A percentile compares a stretch with the other conserved stretches of the same genome.
phyloP scores from a whole-genome alignment of 2,797 vertebrate species.

The Lacerta viridis region DNA sequence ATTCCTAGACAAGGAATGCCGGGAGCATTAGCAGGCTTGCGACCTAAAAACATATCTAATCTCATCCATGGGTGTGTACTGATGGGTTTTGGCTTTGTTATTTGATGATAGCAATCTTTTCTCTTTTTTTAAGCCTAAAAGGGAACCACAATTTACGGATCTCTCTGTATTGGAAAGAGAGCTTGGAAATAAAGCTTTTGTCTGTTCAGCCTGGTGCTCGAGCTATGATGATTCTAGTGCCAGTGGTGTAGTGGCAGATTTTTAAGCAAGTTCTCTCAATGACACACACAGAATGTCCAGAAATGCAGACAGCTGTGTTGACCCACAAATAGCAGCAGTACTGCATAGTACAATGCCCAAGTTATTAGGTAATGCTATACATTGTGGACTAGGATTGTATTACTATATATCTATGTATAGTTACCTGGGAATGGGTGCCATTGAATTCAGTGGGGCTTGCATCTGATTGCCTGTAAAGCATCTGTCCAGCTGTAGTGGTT shows the following conservation, averaged over 20 bases:
- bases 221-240: too few species aligned
- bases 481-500: too few species aligned
- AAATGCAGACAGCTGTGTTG: too few species aligned
- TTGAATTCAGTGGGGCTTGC: too few species aligned
- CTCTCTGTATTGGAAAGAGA: slow-evolving; percentile 53
- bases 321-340: too few species aligned
- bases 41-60: slow-evolving; percentile 80
- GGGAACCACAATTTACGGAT: slow-evolving; percentile 50
- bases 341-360: too few species aligned
- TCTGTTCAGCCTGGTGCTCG: background rate
- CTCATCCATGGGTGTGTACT: slow-evolving; percentile 62
- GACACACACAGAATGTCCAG: too few species aligned
- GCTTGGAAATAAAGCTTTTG: slow-evolving; percentile 50
- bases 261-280: background rate
- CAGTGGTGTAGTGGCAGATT: background rate
- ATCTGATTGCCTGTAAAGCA: too few species aligned
- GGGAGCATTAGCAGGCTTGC: slow-evolving; percentile 76
- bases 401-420: too few species aligned
- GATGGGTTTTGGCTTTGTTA: slow-evolving; percentile 64
- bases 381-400: too few species aligned
- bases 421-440: too few species aligned
- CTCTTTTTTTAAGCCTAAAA: background rate
- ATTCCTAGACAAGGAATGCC: slow-evolving; percentile 81
- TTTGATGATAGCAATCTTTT: slow-evolving; percentile 62
- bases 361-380: too few species aligned